These are phyloP conservation scores for Urocolius indicus DNA, from an alignment of 2,113 vertebrate species.

Conservation along the genomic window DNA sequence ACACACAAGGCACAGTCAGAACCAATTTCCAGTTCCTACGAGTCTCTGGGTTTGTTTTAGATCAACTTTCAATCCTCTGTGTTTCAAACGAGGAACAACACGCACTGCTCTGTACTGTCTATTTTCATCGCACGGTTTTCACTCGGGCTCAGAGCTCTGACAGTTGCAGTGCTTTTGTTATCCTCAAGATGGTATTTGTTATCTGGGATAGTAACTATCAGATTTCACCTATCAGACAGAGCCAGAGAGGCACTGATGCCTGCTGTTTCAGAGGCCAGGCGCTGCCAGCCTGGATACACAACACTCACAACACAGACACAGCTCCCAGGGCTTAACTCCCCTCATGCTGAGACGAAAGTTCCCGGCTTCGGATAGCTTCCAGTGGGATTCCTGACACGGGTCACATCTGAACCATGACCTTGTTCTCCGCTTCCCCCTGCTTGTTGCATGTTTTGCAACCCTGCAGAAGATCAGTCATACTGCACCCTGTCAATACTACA, in stretches of 20 bases:
- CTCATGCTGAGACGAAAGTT: neutral
- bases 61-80: neutral
- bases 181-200: slow-evolving; percentile 61
- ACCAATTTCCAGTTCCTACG: neutral
- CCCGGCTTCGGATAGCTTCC: neutral
- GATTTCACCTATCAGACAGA: neutral
- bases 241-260: neutral
- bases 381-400: neutral
- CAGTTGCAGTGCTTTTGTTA: slow-evolving; percentile 37
- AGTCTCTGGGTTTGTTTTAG: slow-evolving; percentile 3
- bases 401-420: neutral
- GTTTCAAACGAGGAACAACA: slow-evolving; percentile 5
- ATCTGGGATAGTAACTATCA: slow-evolving; percentile 49
- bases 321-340: neutral
- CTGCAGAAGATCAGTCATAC: neutral
- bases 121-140: neutral
- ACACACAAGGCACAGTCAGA: slow-evolving; percentile 43
- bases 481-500: neutral
- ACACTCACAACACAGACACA: neutral
- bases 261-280: neutral
- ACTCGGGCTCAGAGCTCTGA: neutral
- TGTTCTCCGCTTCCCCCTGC: neutral
- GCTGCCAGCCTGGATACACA: neutral
- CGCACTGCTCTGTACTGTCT: neutral
- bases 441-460: neutral